Base-by-base conservation (phyloP, 1,140 invertebrate genomes). In the Colletes gigas region DNA sequence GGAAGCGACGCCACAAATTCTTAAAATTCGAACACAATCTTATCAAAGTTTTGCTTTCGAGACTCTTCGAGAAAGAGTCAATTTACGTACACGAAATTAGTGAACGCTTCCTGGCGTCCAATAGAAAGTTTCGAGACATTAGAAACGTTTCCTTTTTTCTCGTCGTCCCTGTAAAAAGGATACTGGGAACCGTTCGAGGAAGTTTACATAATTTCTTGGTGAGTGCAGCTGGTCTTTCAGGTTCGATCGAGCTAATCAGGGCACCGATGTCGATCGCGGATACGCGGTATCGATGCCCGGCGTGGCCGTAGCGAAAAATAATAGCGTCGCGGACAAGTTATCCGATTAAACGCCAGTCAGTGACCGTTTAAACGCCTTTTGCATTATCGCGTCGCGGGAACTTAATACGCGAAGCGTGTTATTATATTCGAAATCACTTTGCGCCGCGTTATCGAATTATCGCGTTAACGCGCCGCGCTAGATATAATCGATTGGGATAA, bases 401-500 rank as follows among this genome's bases (percentile, higher is more conserved):
- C 80, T 86, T 86, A 86, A 86, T 86, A 81, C 83, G 71, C 60
- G 17, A 30, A 30, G 19, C 83, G 74, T 82, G 80, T 86, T 83
- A 86, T 86, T 85, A 85, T 70, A 71, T 79, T 79, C 71, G 80
- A 82, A 85, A 85, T 85, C 75, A 85, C 84, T 85, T 85, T 85
- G 80, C 62, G 75, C 57, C 66, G 44, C 30, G 39, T 86, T 79
- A 85, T 86, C 70, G 67, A 85, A 85, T 86, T 85, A 85, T 39
- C 70, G 55, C 52, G 62, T 79, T 82, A 86, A 82, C 66, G 55
- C 57, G 65, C 50, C 65, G 52, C 47, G 59, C 65, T 47, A 66
- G 54, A 77, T 75, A 74, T 86, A 85, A 85, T 86, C 70, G 81
- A 85, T 75, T 50, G 84, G 62, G 57, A 86, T 83, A 85, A 86